Percentiles rank a stretch among this genome's conserved stretches.
Conservation (phyloP, 2,888 invertebrate species). For the Epinotia bilunana region DNA sequence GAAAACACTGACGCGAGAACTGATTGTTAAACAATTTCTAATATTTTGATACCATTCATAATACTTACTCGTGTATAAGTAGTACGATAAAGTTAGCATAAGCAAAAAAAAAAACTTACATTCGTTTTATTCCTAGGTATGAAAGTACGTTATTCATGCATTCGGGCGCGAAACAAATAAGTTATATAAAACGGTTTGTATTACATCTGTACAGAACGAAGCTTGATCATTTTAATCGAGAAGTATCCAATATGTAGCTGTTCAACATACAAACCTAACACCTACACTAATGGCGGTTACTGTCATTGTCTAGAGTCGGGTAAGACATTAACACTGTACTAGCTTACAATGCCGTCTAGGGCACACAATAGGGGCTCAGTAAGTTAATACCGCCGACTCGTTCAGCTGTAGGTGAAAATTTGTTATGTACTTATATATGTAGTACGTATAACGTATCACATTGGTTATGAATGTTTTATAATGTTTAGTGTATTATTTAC, state of each 20-base stretch:
- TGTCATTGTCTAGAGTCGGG: constrained; percentile 36
- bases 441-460: neutral
- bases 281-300: constrained; percentile 7
- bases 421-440: neutral
- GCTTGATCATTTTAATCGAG: neutral
- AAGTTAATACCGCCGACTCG: constrained; percentile 6
- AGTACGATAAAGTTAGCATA: no score
- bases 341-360: constrained; percentile 57
- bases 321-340: constrained; percentile 53
- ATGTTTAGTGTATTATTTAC: no score
- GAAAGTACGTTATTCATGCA: no score
- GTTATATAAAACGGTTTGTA: no score
- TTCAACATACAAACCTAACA: constrained; percentile 4
- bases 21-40: no score
- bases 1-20: no score
- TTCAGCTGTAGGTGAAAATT: constrained; percentile 11
- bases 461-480: neutral
- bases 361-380: constrained; percentile 51
- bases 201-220: no score
- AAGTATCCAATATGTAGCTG: neutral
- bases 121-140: no score
- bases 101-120: no score
- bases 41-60: no score
- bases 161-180: no score
- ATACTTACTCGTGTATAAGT: no score